Evolutionary conservation across 2,113 vertebrate species (phyloP).

Genomic region (Brachirus orientalis): DNA sequence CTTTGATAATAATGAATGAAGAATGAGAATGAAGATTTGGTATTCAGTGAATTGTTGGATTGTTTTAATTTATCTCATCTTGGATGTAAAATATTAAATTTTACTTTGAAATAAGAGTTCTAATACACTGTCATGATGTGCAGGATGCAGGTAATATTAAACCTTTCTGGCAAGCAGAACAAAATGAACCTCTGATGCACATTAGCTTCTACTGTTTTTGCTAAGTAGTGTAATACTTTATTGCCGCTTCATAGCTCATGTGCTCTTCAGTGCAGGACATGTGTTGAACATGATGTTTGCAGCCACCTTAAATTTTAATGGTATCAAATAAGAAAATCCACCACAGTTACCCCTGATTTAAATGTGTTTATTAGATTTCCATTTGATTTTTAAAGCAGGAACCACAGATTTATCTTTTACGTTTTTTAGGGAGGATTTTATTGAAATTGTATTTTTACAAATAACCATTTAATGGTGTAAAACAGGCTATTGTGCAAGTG

Average conservation of each 20-base stretch:
- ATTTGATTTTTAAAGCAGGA: slow-evolving; percentile 22
- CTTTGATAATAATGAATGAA: too few species aligned
- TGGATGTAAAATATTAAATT: background rate
- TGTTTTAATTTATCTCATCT: background rate
- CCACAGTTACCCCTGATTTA: background rate
- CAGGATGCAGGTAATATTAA: slow-evolving; percentile 21
- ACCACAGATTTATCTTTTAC: slow-evolving; percentile 6
- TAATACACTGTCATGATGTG: slow-evolving; percentile 2
- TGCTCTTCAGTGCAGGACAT: slow-evolving; percentile 9
- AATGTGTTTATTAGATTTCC: background rate
- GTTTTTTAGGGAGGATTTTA: slow-evolving; percentile 71
- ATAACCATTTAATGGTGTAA: slow-evolving; percentile 84
- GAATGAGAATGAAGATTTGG: too few species aligned
- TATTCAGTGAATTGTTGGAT: too few species aligned
- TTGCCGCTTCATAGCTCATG: background rate
- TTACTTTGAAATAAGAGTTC: slow-evolving; percentile 3
- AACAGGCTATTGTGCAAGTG: slow-evolving; percentile 81
- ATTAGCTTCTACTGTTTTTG: slow-evolving; percentile 14
- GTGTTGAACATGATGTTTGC: background rate
- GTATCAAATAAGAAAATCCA: background rate
- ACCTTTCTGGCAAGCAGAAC: slow-evolving; percentile 21
- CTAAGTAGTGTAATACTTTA: slow-evolving; percentile 21
- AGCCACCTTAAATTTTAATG: slow-evolving; percentile 1
- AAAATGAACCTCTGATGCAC: too few species aligned
- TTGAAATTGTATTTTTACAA: slow-evolving; percentile 86